phyloP scores from a whole-genome alignment of 2,888 invertebrate species.

The Drosophila nigritarsus region DNA sequence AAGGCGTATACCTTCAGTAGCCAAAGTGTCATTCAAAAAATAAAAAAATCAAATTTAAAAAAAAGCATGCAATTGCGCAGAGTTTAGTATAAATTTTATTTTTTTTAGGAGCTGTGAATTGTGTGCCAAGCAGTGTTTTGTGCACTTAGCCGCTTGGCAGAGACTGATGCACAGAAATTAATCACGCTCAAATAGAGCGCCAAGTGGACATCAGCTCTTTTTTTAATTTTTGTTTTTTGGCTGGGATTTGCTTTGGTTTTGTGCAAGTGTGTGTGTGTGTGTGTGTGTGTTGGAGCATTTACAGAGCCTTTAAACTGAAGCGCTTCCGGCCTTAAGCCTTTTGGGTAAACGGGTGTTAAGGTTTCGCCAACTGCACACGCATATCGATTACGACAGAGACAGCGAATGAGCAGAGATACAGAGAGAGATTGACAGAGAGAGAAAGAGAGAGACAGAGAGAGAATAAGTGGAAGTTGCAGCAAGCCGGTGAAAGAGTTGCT shows the following conservation, averaged over 20 bases:
- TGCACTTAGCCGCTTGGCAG: conserved; percentile 55
- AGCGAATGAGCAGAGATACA: background rate
- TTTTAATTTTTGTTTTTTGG: conserved; percentile 9
- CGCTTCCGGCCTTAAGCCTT: conserved; percentile 63
- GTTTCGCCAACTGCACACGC: conserved; percentile 65
- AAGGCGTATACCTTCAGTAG: background rate
- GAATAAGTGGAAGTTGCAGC: conserved; percentile 16
- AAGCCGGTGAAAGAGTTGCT: conserved; percentile 39
- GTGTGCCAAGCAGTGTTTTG: conserved; percentile 67
- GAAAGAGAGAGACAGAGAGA: background rate
- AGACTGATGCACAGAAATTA: conserved; percentile 72
- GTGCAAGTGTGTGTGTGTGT: conserved; percentile 13
- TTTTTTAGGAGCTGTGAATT: conserved; percentile 35
- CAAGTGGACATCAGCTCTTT: conserved; percentile 38
- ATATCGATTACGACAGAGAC: conserved; percentile 68
- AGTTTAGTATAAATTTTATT: conserved; percentile 35
- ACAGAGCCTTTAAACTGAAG: conserved; percentile 52
- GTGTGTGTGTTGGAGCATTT: conserved; percentile 30
- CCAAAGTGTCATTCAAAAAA: conserved; percentile 11
- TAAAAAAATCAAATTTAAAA: conserved; percentile 1
- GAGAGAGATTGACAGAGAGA: background rate
- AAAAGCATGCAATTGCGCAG: conserved; percentile 52
- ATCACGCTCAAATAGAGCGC: conserved; percentile 77
- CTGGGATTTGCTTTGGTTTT: background rate
- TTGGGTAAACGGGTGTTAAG: conserved; percentile 45